Base-by-base conservation (phyloP, 2,888 invertebrate genomes). In the Calliopum simillimum region DNA sequence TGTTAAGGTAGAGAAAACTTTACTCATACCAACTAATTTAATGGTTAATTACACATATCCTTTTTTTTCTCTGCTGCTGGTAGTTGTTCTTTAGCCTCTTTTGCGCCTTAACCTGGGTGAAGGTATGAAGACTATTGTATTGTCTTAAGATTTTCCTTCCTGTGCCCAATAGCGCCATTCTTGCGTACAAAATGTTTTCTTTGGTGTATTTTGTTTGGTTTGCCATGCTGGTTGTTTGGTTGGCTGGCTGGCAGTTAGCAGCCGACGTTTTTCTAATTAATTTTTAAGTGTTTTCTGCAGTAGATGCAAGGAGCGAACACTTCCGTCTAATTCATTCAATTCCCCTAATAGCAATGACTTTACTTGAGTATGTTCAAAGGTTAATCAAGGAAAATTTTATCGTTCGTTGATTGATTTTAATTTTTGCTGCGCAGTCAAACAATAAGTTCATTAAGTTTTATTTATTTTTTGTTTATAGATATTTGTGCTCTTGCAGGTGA, bases 1-100 rank as follows among this genome's bases (percentile, higher is more conserved):
- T 33, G 5, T 33, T 33, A 33, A 33, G 33, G 33, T 33, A 33
- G 56, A 62, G 3, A 58, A 16, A 61, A 16, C 19, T 61, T 21
- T 12, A 13, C 23, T 61, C 59, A 33, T 21, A 63, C 25, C 16
- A 16, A 21, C 33, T 4, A 47, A 49, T 62, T 21, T 55, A 67
- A 51, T 62, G 53, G 61, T 55, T 41, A 56, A 67, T 56, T 65
- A 47, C 49, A 64, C 23, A 59, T 21, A 44, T 71, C 51, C 58
- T 53, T 41, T 56, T 44, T 3, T 3, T 25, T 16, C 16, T 23
- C 11, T 19, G n/a, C 44, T 19, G 0, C 41, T 2, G 19, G n/a
- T 21, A 23, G 21, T n/a, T 47, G 19, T 46, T 23, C 19, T 19
- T 25, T 16, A 16, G 16, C 23, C n/a, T 13, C 21, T 19, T n/a